phyloP scores from a whole-genome alignment of 2,113 vertebrate species.

The Xenopus tropicalis region DNA sequence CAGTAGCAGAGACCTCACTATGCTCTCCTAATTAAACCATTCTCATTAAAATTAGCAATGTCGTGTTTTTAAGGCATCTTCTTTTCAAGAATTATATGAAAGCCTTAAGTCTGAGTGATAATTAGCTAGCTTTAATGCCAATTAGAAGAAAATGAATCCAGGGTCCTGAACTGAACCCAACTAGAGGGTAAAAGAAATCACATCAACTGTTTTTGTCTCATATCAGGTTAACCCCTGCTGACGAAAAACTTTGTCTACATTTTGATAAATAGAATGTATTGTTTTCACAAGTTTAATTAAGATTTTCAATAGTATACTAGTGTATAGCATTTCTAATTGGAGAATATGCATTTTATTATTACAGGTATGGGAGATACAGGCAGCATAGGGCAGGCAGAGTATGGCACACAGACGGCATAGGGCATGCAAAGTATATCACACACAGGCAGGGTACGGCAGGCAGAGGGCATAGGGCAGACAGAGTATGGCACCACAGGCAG shows the following conservation, averaged over 20 bases:
- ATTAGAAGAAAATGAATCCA: conserved; percentile 56
- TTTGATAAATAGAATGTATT: background rate
- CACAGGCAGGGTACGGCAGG: too few relatives aligned
- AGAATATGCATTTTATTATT: too few relatives aligned
- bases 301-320: too few relatives aligned
- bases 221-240: background rate
- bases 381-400: too few relatives aligned
- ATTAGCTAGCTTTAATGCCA: conserved; percentile 54
- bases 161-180: conserved; percentile 47
- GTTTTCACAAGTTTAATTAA: too few relatives aligned
- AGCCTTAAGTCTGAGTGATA: conserved; percentile 52
- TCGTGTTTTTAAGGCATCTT: conserved; percentile 48
- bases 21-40: conserved; percentile 53
- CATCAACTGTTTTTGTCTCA: conserved; percentile 28
- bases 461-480: too few relatives aligned
- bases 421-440: too few relatives aligned
- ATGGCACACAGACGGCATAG: too few relatives aligned
- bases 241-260: background rate
- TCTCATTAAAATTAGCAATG: conserved; percentile 60
- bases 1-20: conserved; percentile 43
- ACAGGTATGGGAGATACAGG: too few relatives aligned
- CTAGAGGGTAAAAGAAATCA: conserved; percentile 48
- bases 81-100: conserved; percentile 47
- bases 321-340: too few relatives aligned
- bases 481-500: too few relatives aligned